These are phyloP conservation scores for Anguilla megastoma DNA, from an alignment of 2,797 vertebrate species.

Conservation along the genomic window DNA sequence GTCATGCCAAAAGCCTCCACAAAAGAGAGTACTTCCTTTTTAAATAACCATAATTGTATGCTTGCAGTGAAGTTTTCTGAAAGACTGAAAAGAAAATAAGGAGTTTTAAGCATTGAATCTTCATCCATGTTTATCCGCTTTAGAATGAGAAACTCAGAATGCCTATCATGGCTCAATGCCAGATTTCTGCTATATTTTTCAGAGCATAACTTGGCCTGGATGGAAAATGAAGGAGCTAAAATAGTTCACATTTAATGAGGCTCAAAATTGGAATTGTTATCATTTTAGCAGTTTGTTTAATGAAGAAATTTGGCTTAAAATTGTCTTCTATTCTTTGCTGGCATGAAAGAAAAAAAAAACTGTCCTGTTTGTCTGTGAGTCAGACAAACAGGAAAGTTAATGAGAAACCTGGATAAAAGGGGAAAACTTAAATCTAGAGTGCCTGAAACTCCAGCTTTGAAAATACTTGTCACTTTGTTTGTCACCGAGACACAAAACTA, in stretches of 20 bases:
- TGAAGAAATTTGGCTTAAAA: slow-evolving; percentile 1
- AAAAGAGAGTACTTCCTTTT: background rate
- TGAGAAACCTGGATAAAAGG: slow-evolving; percentile 6
- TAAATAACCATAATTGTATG: background rate
- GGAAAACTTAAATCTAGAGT: background rate
- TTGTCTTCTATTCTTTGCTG: background rate
- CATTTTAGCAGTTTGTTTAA: background rate
- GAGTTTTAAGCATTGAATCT: background rate
- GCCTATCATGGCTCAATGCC: no score
- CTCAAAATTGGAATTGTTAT: background rate
- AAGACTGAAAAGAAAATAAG: background rate
- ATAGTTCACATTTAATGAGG: background rate
- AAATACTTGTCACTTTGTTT: background rate
- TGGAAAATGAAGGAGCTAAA: background rate
- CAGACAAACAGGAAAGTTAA: slow-evolving; percentile 1
- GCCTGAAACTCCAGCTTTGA: background rate
- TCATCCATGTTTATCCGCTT: background rate
- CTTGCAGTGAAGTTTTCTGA: background rate
- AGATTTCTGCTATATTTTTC: background rate
- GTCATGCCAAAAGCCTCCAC: background rate
- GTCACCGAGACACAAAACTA: background rate
- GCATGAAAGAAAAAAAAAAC: background rate
- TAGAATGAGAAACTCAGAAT: background rate
- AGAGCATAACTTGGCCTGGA: background rate
- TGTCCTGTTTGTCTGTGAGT: background rate